Base-by-base conservation (phyloP, 2,888 invertebrate genomes). In the Caenorhabditis angaria region DNA sequence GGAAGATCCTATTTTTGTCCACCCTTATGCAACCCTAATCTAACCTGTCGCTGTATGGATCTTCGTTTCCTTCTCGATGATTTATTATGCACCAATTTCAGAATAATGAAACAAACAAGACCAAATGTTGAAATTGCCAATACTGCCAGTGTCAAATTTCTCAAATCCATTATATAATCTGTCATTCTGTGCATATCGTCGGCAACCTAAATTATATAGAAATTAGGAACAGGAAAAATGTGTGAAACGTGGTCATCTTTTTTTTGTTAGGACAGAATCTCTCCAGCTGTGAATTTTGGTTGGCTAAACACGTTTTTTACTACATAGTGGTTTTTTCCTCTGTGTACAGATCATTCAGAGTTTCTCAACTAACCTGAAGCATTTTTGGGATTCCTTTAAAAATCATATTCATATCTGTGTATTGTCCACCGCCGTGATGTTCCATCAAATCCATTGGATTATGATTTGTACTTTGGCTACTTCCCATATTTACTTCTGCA, bases 151-250 rank as follows among this genome's bases (percentile, higher is more conserved):
- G 83, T 84, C 75, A 84, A 67, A 59, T 84, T 84, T 22, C 83
- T 65, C 29, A 84, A 76, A 63, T 84, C 84, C 74, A 81, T 77
- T 20, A 83, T 83, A 60, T 83, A 83, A 61, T 81, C 74, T 18
- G 82, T 83, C 83, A 83, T 83, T 61, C 82, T 69, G 72, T 84
- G 83, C 84, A 84, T 84, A 72, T 84, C 84, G 51, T 84, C 84
- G n/a, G 84, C 84, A 14, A 84, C 84, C 83, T 83, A 57, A 55
- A 80, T 57, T 60, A 28, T 1, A 53, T 6, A 22, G 18, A 5
- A 29, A 54, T 8, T 0, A 27, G 18, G n/a, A n/a, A n/a, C n/a
- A n/a, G n/a, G n/a, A n/a, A n/a, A n/a, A n/a, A n/a, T n/a, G n/a
- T n/a, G n/a, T n/a, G n/a, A n/a, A n/a, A n/a, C n/a, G n/a, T n/a